A percentile compares a stretch with the other conserved stretches of the same genome.
phyloP scores from a whole-genome alignment of 2,113 vertebrate species.

The Bos indicus region DNA sequence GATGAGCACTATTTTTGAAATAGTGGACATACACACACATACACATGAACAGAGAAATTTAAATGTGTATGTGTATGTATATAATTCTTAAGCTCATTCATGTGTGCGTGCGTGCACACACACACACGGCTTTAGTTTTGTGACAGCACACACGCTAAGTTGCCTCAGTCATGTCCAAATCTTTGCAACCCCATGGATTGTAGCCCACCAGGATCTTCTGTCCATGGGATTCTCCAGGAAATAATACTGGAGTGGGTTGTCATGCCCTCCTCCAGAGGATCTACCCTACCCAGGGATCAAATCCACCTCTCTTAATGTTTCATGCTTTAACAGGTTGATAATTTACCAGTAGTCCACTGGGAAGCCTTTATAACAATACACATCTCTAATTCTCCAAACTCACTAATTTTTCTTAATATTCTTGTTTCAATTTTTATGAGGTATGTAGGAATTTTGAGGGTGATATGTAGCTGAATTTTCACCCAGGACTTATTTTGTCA shows the following conservation, averaged over 20 bases:
- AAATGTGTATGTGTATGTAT: neutral
- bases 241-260: neutral
- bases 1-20: neutral
- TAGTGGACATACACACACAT: neutral
- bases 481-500: neutral
- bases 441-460: neutral
- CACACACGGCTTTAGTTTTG: neutral
- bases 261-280: neutral
- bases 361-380: neutral
- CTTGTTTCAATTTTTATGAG: neutral
- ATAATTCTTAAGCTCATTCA: neutral
- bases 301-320: neutral
- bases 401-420: neutral
- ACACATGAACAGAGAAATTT: neutral
- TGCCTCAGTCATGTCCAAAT: neutral
- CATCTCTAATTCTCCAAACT: neutral
- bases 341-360: neutral
- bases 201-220: neutral
- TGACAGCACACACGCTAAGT: rapidly evolving
- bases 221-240: neutral
- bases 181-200: neutral
- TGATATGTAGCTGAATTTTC: too few species aligned
- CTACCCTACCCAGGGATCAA: neutral
- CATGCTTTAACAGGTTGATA: neutral
- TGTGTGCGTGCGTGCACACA: too few species aligned